Evolutionary conservation across 2,797 vertebrate genomes (phyloP).

Genomic region (Trematomus bernacchii): DNA sequence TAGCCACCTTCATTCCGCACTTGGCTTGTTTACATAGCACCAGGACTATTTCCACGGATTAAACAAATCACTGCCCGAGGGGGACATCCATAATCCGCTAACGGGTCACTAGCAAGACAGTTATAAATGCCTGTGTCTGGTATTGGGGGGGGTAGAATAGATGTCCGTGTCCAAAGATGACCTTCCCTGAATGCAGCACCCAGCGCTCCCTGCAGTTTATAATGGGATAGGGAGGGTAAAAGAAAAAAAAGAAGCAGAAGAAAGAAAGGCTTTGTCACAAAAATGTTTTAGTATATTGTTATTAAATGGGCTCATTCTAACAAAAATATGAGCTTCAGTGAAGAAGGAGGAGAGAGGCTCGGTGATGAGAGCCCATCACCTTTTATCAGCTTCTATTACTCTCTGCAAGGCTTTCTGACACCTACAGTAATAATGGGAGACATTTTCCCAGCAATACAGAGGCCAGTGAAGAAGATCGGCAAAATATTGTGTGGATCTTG

Average conservation of each 20-base stretch:
- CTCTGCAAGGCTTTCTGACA: slow-evolving; percentile 84
- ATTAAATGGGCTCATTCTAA: slow-evolving; percentile 42
- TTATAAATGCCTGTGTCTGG: slow-evolving; percentile 80
- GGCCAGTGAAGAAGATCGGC: slow-evolving; percentile 88
- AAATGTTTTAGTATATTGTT: slow-evolving; percentile 45
- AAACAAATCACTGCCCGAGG: slow-evolving; percentile 96
- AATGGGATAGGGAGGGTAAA: slow-evolving; percentile 3
- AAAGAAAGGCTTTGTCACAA: slow-evolving; percentile 37
- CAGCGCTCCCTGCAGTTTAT: slow-evolving; percentile 48
- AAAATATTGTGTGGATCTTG: slow-evolving; percentile 94
- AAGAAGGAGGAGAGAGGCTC: slow-evolving; percentile 14
- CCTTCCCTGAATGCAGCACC: slow-evolving; percentile 86
- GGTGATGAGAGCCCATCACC: slow-evolving; percentile 83
- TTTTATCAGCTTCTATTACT: slow-evolving; percentile 82
- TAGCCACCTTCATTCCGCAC: slow-evolving; percentile 94
- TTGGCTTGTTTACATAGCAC: slow-evolving; percentile 98
- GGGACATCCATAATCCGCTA: slow-evolving; percentile 96
- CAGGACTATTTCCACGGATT: slow-evolving; percentile 97
- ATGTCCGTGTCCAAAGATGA: slow-evolving; percentile 88
- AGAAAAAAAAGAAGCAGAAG: not conserved
- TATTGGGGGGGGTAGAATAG: slow-evolving; percentile 75
- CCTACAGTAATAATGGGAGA: slow-evolving; percentile 84
- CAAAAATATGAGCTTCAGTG: not conserved
- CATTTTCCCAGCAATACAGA: slow-evolving; percentile 87
- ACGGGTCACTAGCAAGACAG: slow-evolving; percentile 91